Evolutionary conservation across 1,140 invertebrate species (phyloP).

Genomic region (Lasioglossum baleicum): DNA sequence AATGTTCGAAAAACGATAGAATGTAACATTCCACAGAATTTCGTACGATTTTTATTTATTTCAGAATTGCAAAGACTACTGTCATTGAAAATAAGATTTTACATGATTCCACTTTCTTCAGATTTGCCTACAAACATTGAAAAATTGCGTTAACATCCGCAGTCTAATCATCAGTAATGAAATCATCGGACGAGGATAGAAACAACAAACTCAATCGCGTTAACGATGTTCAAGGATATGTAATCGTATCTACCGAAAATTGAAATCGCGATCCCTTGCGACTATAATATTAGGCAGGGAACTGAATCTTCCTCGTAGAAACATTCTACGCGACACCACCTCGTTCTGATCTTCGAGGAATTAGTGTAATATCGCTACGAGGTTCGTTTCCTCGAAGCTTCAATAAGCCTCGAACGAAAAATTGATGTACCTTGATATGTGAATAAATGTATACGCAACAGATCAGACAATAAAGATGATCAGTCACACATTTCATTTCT

Average conservation of each 20-base stretch:
- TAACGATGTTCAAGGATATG: neutral
- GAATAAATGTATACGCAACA: conserved; percentile 23
- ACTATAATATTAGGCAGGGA: no score
- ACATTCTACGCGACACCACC: neutral
- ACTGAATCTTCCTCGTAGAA: neutral
- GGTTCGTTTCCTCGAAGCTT: neutral
- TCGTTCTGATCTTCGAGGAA: neutral
- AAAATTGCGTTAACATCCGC: no score
- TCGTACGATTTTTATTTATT: no score
- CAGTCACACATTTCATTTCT: neutral
- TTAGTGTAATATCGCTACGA: neutral
- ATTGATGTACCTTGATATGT: conserved; percentile 23
- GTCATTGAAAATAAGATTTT: no score
- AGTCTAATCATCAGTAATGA: neutral
- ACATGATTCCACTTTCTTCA: no score
- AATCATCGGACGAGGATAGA: conserved; percentile 4
- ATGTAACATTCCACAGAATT: no score
- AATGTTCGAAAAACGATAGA: no score
- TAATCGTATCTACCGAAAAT: neutral
- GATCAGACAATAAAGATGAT: neutral
- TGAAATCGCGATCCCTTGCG: neutral
- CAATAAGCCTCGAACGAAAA: neutral
- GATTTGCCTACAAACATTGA: no score
- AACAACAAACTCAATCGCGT: neutral
- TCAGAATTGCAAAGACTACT: no score